These are phyloP conservation scores for Lacerta agilis DNA, from an alignment of 2,797 vertebrate species.

Conservation along the genomic window DNA sequence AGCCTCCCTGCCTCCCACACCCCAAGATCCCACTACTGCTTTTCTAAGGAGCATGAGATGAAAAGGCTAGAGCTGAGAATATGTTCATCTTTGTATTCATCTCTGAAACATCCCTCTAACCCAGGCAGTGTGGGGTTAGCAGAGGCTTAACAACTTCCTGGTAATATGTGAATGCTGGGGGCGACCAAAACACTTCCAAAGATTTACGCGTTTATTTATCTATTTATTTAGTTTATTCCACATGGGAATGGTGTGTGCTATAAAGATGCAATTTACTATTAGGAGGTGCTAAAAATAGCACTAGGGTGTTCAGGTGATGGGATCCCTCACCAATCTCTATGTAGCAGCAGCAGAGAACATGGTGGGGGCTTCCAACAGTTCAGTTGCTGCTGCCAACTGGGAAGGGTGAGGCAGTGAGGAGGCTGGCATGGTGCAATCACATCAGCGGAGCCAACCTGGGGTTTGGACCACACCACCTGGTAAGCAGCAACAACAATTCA, in stretches of 20 bases:
- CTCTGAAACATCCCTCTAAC: background rate
- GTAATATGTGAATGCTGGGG: background rate
- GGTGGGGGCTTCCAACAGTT: too few species aligned
- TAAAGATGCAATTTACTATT: background rate
- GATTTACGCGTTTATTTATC: background rate
- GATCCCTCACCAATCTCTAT: background rate
- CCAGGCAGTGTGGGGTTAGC: background rate
- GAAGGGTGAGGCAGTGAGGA: too few species aligned
- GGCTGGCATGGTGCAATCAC: background rate
- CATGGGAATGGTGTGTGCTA: too few species aligned
- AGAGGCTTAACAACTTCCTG: background rate
- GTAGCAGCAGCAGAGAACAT: background rate
- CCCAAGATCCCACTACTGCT: background rate
- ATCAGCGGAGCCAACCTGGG: too few species aligned
- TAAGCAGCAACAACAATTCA: too few species aligned
- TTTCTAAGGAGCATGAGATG: too few species aligned
- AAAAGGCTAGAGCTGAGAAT: too few species aligned
- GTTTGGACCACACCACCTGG: too few species aligned
- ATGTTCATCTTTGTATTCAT: too few species aligned
- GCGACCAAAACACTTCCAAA: background rate
- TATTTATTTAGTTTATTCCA: background rate
- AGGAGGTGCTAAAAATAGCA: background rate
- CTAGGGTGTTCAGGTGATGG: background rate
- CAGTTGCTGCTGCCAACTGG: too few species aligned
- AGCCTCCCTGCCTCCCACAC: too few species aligned